Percentiles rank a stretch among this genome's conserved stretches.
These are phyloP conservation scores for Tetranychus truncatus DNA, from an alignment of 2,888 invertebrate species.

Conservation along the genomic window DNA sequence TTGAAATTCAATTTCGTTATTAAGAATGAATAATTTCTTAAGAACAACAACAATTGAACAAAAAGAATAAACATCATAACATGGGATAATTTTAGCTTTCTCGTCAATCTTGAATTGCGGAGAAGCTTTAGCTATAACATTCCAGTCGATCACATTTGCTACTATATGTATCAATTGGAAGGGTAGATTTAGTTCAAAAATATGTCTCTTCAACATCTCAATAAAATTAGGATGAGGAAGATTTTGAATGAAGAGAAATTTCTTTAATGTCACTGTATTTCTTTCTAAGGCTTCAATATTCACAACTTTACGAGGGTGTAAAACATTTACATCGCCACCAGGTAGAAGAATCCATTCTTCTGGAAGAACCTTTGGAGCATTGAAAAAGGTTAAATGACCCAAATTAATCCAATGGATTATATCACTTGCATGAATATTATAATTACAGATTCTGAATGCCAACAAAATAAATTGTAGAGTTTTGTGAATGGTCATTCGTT, in stretches of 20 bases:
- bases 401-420: constrained; percentile 18
- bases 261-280: background rate
- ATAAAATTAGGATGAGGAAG: constrained; percentile 4
- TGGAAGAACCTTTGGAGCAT: constrained; percentile 11
- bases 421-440: constrained; percentile 17
- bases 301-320: background rate
- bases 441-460: constrained; percentile 10
- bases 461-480: constrained; percentile 16
- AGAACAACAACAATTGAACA: background rate
- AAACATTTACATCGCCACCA: background rate
- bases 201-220: background rate
- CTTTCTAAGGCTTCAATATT: background rate
- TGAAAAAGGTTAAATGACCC: constrained; percentile 15
- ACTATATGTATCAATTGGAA: background rate
- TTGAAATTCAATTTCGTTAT: background rate
- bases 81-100: background rate
- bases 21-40: background rate
- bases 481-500: constrained; percentile 16
- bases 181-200: constrained; percentile 9
- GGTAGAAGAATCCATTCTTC: constrained; percentile 13
- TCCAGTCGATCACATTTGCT: background rate
- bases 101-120: background rate
- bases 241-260: background rate
- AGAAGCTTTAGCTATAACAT: background rate
- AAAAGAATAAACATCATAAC: background rate